phyloP scores from a whole-genome alignment of 2,888 invertebrate genomes.

The Nymphalis c-album region DNA sequence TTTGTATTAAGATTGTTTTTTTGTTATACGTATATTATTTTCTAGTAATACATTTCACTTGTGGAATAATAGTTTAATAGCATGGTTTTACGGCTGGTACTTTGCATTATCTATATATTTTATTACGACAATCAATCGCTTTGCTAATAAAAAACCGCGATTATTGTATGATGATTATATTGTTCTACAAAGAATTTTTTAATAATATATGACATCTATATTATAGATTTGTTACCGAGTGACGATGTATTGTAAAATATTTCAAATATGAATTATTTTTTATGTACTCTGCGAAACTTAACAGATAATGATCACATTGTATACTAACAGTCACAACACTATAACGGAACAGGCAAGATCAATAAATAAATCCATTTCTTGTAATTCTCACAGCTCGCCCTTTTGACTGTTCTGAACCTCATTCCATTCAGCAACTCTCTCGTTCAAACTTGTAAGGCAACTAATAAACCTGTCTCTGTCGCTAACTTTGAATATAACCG shows the following conservation, averaged over 20 bases:
- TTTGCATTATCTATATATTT: no score
- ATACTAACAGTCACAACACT: constrained; percentile 58
- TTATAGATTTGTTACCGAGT: no score
- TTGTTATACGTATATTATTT: no score
- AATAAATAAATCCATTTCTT: constrained; percentile 79
- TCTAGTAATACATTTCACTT: no score
- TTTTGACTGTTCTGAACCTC: constrained; percentile 68
- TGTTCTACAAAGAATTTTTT: no score
- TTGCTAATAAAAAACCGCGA: no score
- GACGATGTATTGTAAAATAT: neutral
- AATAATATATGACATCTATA: no score
- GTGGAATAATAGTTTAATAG: no score
- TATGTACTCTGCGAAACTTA: constrained; percentile 19
- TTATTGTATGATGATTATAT: no score
- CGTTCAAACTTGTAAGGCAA: constrained; percentile 46
- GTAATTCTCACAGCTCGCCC: constrained; percentile 77
- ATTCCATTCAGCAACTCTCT: constrained; percentile 70
- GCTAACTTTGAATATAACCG: constrained; percentile 72
- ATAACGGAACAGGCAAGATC: constrained; percentile 75
- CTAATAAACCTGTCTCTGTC: constrained; percentile 54
- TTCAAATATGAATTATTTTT: neutral
- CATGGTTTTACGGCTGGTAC: no score
- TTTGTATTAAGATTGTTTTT: no score
- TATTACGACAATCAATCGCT: no score
- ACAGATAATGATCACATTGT: constrained; percentile 55